Evolutionary conservation across 2,113 vertebrate genomes (phyloP).

Genomic region (Bettongia penicillata): DNA sequence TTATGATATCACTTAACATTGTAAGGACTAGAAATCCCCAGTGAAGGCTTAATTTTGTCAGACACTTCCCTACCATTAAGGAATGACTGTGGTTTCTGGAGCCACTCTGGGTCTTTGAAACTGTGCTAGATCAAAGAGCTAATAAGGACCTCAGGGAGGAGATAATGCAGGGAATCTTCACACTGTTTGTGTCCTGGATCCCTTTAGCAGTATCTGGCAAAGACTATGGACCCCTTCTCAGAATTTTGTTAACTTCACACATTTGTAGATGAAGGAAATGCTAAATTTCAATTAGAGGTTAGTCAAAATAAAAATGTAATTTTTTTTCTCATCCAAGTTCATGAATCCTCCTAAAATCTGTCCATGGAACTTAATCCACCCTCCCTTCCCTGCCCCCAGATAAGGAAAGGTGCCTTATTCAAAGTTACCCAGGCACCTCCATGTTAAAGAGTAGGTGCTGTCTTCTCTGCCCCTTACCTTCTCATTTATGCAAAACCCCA

Average conservation of each 20-base stretch:
- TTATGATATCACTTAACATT: neutral
- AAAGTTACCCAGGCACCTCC: neutral
- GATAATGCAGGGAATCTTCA: neutral
- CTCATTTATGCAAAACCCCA: constrained; percentile 38
- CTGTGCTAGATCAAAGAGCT: neutral
- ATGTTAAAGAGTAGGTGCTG: neutral
- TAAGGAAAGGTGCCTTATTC: neutral
- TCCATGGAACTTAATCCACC: neutral
- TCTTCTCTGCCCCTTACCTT: neutral
- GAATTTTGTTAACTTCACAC: neutral
- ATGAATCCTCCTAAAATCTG: neutral
- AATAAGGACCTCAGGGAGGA: neutral
- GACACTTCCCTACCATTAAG: neutral
- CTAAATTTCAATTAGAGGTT: neutral
- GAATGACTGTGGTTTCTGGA: neutral
- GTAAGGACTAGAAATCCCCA: neutral
- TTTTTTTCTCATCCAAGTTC: neutral
- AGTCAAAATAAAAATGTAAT: neutral
- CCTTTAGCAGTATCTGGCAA: neutral
- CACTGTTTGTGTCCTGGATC: neutral
- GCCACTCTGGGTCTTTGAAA: neutral
- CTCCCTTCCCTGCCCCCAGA: neutral
- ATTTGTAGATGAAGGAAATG: neutral
- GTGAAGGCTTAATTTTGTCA: neutral
- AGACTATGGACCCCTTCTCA: neutral